These are phyloP conservation scores for Lypha dubia DNA, from an alignment of 2,888 invertebrate species.

Conservation along the genomic window DNA sequence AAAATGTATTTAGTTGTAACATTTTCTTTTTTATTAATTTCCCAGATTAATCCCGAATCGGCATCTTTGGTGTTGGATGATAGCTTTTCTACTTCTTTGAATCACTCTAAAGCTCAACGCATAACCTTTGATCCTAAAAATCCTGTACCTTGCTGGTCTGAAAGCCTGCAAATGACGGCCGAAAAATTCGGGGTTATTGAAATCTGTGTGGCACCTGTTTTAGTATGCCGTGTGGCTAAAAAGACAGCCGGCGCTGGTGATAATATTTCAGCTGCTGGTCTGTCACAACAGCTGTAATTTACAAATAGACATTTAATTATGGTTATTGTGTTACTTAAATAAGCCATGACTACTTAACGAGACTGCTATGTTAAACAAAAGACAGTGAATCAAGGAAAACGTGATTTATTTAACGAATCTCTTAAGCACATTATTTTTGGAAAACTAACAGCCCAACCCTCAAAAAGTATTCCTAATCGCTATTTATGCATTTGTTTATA, in stretches of 20 bases:
- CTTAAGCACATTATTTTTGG: slow-evolving; percentile 29
- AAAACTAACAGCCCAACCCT: slow-evolving; percentile 1
- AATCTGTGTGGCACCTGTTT: slow-evolving; percentile 92
- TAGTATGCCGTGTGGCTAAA: slow-evolving; percentile 91
- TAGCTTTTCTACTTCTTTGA: slow-evolving; percentile 90
- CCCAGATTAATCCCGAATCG: slow-evolving; percentile 82
- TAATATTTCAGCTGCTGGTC: slow-evolving; percentile 94
- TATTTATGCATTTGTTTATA: slow-evolving; percentile 39
- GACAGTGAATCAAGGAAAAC: slow-evolving; percentile 1
- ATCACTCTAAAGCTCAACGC: slow-evolving; percentile 83
- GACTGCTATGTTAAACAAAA: slow-evolving; percentile 45
- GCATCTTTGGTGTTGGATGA: slow-evolving; percentile 89
- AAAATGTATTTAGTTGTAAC: too few species aligned
- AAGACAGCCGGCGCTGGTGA: slow-evolving; percentile 94
- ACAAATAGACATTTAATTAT: slow-evolving; percentile 2
- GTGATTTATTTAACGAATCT: slow-evolving; percentile 18
- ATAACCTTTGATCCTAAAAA: slow-evolving; percentile 87
- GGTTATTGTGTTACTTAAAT: slow-evolving; percentile 29
- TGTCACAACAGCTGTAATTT: slow-evolving; percentile 86
- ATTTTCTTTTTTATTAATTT: slow-evolving; percentile 26
- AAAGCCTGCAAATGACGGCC: slow-evolving; percentile 83
- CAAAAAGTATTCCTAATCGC: slow-evolving; percentile 42
- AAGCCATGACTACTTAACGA: slow-evolving; percentile 65
- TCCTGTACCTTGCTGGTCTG: slow-evolving; percentile 93
- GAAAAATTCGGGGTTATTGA: slow-evolving; percentile 81